phyloP scores from a whole-genome alignment of 2,888 invertebrate genomes.

The Acronicta alni region DNA sequence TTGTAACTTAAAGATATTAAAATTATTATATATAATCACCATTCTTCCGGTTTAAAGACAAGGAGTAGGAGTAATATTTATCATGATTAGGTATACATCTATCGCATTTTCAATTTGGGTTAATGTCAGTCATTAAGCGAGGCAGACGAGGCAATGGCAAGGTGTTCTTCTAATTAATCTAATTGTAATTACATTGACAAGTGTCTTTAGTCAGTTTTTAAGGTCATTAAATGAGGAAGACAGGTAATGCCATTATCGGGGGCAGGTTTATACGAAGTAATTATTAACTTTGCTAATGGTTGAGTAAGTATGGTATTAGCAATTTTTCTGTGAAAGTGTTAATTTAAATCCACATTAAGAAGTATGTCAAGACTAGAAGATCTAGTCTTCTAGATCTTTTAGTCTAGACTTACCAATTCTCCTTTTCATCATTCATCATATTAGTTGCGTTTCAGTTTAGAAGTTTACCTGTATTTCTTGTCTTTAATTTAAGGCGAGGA shows the following conservation, averaged over 20 bases:
- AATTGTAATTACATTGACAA: not conserved
- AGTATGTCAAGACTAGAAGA: too few species aligned
- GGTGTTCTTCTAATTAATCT: slow-evolving; percentile 13
- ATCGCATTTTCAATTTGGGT: slow-evolving; percentile 23
- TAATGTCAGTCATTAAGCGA: slow-evolving; percentile 27
- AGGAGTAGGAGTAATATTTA: not conserved
- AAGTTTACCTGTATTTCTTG: too few species aligned
- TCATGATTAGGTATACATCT: too few species aligned
- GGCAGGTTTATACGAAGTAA: not conserved
- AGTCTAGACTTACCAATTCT: too few species aligned
- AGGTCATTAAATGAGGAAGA: slow-evolving; percentile 10
- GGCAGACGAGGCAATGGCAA: slow-evolving; percentile 9
- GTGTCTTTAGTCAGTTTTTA: slow-evolving; percentile 6
- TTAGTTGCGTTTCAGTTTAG: too few species aligned
- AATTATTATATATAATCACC: too few species aligned
- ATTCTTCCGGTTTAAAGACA: too few species aligned
- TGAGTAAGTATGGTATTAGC: too few species aligned
- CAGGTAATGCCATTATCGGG: not conserved
- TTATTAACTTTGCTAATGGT: not conserved
- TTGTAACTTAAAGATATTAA: too few species aligned
- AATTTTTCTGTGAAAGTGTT: not conserved
- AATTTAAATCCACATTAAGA: too few species aligned
- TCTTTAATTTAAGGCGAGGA: not conserved
- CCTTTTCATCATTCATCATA: too few species aligned
- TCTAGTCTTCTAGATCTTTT: too few species aligned